Evolutionary conservation across 2,797 vertebrate genomes (phyloP).

Genomic region (Hoplostethus atlanticus): DNA sequence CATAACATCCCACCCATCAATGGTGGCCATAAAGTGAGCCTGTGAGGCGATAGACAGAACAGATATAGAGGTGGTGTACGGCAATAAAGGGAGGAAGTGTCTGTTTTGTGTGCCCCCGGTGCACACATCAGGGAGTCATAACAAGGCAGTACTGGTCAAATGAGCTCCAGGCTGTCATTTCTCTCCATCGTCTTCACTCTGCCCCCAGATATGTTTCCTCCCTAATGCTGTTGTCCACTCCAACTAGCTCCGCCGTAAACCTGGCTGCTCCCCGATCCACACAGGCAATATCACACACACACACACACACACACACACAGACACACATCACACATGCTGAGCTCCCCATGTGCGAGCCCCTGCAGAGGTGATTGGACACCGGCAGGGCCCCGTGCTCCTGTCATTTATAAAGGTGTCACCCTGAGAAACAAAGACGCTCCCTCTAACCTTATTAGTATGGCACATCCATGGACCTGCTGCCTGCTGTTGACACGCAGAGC

Average conservation of each 20-base stretch:
- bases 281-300: slow-evolving; percentile 53
- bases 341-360: slow-evolving; percentile 53
- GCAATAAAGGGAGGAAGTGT: slow-evolving; percentile 76
- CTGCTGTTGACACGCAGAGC: slow-evolving; percentile 61
- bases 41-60: slow-evolving; percentile 64
- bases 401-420: slow-evolving; percentile 79
- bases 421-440: slow-evolving; percentile 75
- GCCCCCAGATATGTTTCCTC: slow-evolving; percentile 74
- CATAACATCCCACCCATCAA: slow-evolving; percentile 55
- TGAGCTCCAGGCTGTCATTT: slow-evolving; percentile 79
- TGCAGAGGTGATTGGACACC: slow-evolving; percentile 77
- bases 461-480: slow-evolving; percentile 55
- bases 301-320: not conserved
- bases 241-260: slow-evolving; percentile 70
- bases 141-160: slow-evolving; percentile 79
- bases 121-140: slow-evolving; percentile 79
- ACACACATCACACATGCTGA: slow-evolving; percentile 35
- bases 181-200: slow-evolving; percentile 76
- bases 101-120: slow-evolving; percentile 73
- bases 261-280: slow-evolving; percentile 46
- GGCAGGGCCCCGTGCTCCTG: slow-evolving; percentile 56
- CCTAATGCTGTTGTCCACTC: slow-evolving; percentile 73
- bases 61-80: slow-evolving; percentile 68
- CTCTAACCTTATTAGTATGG: slow-evolving; percentile 77
- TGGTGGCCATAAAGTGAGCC: slow-evolving; percentile 64